These are phyloP conservation scores for Xylocopa sonorina DNA, from an alignment of 1,140 invertebrate species.

Conservation along the genomic window DNA sequence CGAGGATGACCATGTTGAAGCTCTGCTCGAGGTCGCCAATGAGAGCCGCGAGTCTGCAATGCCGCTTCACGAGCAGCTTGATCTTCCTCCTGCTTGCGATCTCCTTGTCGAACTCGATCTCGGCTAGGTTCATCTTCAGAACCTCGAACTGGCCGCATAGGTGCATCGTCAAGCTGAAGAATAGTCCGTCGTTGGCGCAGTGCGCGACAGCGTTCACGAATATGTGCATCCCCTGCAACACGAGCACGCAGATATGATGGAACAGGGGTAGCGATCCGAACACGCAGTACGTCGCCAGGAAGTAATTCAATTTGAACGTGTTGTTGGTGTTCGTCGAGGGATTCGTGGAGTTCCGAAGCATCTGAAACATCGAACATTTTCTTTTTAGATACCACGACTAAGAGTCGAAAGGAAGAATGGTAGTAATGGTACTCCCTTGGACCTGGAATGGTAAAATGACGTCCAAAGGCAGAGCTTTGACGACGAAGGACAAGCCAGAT, in stretches of 20 bases:
- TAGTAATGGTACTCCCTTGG: neutral
- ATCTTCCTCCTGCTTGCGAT: slow-evolving; percentile 7
- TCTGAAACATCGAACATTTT: no score
- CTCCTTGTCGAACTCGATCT: slow-evolving; percentile 31
- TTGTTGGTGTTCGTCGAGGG: neutral
- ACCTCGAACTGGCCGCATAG: slow-evolving; percentile 59
- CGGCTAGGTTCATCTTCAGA: slow-evolving; percentile 35
- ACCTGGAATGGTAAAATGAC: slow-evolving; percentile 10
- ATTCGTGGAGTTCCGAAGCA: neutral
- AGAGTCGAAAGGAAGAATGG: no score
- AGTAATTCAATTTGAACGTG: slow-evolving; percentile 11
- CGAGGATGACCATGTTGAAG: slow-evolving; percentile 52
- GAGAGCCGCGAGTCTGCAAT: slow-evolving; percentile 39
- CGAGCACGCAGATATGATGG: slow-evolving; percentile 3
- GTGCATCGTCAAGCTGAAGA: slow-evolving; percentile 61
- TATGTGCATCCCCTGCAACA: slow-evolving; percentile 38
- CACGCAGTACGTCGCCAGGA: slow-evolving; percentile 54
- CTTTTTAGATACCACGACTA: no score
- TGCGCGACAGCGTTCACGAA: slow-evolving; percentile 49
- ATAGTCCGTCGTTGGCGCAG: slow-evolving; percentile 65
- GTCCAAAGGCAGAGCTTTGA: slow-evolving; percentile 33
- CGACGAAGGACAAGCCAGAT: slow-evolving; percentile 43
- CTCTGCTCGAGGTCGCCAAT: slow-evolving; percentile 40
- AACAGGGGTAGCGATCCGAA: slow-evolving; percentile 28
- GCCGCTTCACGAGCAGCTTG: slow-evolving; percentile 32